These are phyloP conservation scores for Lepus oiostolus DNA, from an alignment of 2,797 vertebrate genomes.

Conservation along the genomic window DNA sequence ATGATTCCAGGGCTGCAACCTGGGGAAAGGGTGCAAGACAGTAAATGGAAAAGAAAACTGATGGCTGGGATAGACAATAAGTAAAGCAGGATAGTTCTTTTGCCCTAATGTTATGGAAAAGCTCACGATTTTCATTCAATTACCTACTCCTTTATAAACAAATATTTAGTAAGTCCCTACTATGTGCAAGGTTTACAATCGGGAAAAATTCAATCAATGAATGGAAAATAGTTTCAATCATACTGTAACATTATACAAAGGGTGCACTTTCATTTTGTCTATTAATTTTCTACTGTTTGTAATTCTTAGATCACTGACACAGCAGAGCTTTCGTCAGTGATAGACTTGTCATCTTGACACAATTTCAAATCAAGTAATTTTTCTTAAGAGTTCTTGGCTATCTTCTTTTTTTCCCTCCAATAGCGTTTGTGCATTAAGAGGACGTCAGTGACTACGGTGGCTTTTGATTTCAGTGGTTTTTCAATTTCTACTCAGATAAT, in stretches of 20 bases:
- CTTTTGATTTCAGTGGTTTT: constrained; percentile 32
- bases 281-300: constrained; percentile 59
- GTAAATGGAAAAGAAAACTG: background rate
- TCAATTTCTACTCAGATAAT: constrained; percentile 41
- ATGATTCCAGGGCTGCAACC: background rate
- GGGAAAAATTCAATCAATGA: constrained; percentile 23
- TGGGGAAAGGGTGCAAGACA: background rate
- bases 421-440: constrained; percentile 52
- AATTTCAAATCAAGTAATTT: constrained; percentile 72
- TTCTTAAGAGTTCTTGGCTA: constrained; percentile 60
- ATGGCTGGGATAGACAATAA: background rate
- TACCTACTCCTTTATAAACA: constrained; percentile 35
- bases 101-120: constrained; percentile 11
- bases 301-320: constrained; percentile 27
- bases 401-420: constrained; percentile 58
- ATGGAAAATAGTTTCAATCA: constrained; percentile 32
- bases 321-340: constrained; percentile 51
- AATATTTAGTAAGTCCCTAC: constrained; percentile 34
- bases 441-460: constrained; percentile 30
- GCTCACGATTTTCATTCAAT: constrained; percentile 42
- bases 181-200: background rate
- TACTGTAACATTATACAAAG: constrained; percentile 49
- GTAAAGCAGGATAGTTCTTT: background rate
- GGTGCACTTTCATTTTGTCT: constrained; percentile 52
- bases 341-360: constrained; percentile 37